A percentile compares a stretch with the other conserved stretches of the same genome.
Evolutionary conservation across 2,797 vertebrate genomes (phyloP).

Genomic region (Pithecia hirsuta): DNA sequence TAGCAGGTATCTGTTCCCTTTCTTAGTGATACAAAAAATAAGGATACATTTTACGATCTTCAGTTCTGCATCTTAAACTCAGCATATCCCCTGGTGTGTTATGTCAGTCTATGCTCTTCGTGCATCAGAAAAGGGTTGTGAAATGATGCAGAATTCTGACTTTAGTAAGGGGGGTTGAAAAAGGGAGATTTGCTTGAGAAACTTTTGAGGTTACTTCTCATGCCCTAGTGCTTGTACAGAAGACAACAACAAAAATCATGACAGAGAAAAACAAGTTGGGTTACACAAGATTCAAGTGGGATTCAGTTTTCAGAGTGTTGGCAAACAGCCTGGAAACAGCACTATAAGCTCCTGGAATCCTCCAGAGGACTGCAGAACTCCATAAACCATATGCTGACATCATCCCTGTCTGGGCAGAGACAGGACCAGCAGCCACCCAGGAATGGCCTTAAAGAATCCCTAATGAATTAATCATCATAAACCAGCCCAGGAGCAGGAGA

Average conservation of each 20-base stretch:
- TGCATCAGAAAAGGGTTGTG: background rate
- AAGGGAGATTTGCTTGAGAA: background rate
- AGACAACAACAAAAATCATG: background rate
- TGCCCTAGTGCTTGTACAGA: background rate
- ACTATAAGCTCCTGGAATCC: conserved; percentile 53
- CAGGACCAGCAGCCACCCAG: conserved; percentile 57
- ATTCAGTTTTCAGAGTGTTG: conserved; percentile 32
- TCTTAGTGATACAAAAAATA: background rate
- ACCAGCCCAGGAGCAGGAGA: background rate
- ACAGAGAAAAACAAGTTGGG: background rate
- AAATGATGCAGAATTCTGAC: background rate
- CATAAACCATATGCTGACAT: conserved; percentile 72
- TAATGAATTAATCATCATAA: conserved; percentile 71
- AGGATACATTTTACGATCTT: background rate
- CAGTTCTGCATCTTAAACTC: background rate
- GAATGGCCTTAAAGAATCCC: conserved; percentile 65
- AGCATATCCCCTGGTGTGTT: background rate
- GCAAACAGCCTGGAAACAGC: conserved; percentile 38
- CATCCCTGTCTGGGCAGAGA: conserved; percentile 71
- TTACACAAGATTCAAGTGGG: background rate
- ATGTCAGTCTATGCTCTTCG: background rate
- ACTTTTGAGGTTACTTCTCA: background rate
- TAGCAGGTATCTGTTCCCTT: background rate
- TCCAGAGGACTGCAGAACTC: conserved; percentile 46
- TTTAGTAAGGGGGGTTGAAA: background rate